Base-by-base conservation (phyloP, 2,797 vertebrate species). In the Vireo griseus region DNA sequence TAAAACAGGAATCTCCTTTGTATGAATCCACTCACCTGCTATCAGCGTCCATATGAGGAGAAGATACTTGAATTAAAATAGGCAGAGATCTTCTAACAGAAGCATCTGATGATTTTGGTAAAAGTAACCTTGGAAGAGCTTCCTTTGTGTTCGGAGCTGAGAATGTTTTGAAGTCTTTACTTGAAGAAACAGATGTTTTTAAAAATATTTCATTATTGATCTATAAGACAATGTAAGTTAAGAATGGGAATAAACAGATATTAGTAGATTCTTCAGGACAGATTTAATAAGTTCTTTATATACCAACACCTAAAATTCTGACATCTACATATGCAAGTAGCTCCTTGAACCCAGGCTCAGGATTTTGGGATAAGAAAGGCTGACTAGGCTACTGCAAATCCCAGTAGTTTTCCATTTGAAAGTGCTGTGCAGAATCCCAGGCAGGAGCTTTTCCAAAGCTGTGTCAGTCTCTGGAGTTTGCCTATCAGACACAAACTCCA, bases 21-120 rank as follows among this genome's bases (percentile, higher is more conserved):
- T 33, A 50, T 31, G 59, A 11, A 20, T 45, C 19, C 75, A 97
- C 97, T 94, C 83, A 98, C 98, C 97, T 98, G 90, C 25, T 97
- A 54, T 98, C 97, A 62, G 95, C 55, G 40, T 98, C 97, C 75
- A 91, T 28, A 52, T 94, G 97, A 35, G 97, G 86, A 44, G 98
- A 96, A 40, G 95, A 88, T 12, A 96, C 66, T 10, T 97, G 96
- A 69, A 95, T 96, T 93, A 95, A 88, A 95, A 86, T 58, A 51
- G 92, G 97, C 10, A 97, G 22, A 86, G 97, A 75, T 78, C 97
- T 97, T 65, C 86, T 68, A n/a, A 86, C 20, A 24, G 96, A 94
- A 76, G 94, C 61, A 84, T 91, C 96, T 81, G 95, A 94, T 5
- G 58, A 85, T 81, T 98, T 97, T 81, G 96, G 48, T 63, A 96